Evolutionary conservation across 2,797 vertebrate species (phyloP).

Genomic region (Diceros bicornis): DNA sequence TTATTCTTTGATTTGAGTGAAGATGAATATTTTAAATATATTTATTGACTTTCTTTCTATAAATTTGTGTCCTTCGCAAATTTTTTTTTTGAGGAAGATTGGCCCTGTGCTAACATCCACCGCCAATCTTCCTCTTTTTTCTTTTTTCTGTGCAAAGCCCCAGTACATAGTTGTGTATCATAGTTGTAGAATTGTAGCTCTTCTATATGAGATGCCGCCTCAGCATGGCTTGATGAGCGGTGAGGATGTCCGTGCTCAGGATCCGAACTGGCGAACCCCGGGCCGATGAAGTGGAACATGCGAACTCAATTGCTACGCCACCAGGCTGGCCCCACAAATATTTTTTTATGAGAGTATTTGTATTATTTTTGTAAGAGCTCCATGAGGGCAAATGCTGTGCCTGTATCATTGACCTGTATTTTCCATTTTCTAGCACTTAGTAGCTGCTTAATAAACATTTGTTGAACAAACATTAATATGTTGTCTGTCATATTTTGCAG

Average conservation of each 20-base stretch:
- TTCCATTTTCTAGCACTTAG: background rate
- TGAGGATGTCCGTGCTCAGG: too few species aligned
- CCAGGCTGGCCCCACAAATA: background rate
- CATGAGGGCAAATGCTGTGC: accelerated
- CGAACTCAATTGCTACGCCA: too few species aligned
- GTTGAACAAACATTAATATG: background rate
- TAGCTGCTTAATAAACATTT: background rate
- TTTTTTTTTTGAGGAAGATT: background rate
- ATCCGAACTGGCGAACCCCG: too few species aligned
- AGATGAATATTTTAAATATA: background rate
- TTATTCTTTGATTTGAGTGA: background rate
- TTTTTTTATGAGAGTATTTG: background rate
- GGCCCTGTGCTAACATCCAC: too few species aligned
- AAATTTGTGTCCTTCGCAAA: background rate
- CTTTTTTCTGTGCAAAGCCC: too few species aligned
- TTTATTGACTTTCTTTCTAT: background rate
- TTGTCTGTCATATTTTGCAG: background rate
- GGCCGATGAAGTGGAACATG: too few species aligned
- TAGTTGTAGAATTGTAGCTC: too few species aligned
- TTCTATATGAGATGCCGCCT: too few species aligned
- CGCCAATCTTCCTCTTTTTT: too few species aligned
- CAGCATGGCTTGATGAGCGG: too few species aligned
- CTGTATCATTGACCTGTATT: background rate
- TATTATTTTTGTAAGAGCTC: background rate
- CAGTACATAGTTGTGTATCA: too few species aligned